Percentiles rank a stretch among this genome's conserved stretches.
These are phyloP conservation scores for Scaptomyza cyrtandrae DNA, from an alignment of 2,888 invertebrate species.

Conservation along the genomic window DNA sequence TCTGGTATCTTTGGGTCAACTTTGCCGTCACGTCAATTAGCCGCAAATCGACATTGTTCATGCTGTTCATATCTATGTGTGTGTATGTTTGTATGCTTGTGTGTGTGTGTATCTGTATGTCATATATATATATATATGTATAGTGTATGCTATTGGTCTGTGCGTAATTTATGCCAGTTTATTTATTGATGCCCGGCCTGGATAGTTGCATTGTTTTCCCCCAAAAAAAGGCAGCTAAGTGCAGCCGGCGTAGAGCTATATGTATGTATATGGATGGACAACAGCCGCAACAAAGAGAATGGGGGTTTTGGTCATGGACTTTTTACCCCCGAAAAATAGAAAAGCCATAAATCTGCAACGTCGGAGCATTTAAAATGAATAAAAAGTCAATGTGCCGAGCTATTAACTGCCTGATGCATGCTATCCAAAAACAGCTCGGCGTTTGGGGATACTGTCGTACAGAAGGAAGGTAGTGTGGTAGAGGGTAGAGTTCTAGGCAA, in stretches of 20 bases:
- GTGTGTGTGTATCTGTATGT: slow-evolving; percentile 22
- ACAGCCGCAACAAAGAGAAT: slow-evolving; percentile 22
- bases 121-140: neutral
- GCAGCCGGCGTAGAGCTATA: slow-evolving; percentile 56
- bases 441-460: neutral
- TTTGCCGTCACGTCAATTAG: slow-evolving; percentile 70
- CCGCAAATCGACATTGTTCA: slow-evolving; percentile 56
- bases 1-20: slow-evolving; percentile 39
- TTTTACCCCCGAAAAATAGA: slow-evolving; percentile 68
- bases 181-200: slow-evolving; percentile 72
- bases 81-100: too few species aligned
- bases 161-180: slow-evolving; percentile 78
- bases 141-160: slow-evolving; percentile 55
- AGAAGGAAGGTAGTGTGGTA: neutral
- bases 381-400: slow-evolving; percentile 82
- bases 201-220: slow-evolving; percentile 71
- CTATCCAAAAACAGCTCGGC: slow-evolving; percentile 45
- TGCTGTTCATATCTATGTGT: slow-evolving; percentile 3
- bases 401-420: slow-evolving; percentile 79
- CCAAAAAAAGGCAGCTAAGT: slow-evolving; percentile 74
- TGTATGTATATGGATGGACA: neutral
- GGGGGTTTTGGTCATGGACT: slow-evolving; percentile 46
- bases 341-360: slow-evolving; percentile 78
- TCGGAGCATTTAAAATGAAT: slow-evolving; percentile 81
- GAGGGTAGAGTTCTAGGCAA: slow-evolving; percentile 49